Evolutionary conservation across 2,888 invertebrate species (phyloP).

Genomic region (Hydraecia micacea): DNA sequence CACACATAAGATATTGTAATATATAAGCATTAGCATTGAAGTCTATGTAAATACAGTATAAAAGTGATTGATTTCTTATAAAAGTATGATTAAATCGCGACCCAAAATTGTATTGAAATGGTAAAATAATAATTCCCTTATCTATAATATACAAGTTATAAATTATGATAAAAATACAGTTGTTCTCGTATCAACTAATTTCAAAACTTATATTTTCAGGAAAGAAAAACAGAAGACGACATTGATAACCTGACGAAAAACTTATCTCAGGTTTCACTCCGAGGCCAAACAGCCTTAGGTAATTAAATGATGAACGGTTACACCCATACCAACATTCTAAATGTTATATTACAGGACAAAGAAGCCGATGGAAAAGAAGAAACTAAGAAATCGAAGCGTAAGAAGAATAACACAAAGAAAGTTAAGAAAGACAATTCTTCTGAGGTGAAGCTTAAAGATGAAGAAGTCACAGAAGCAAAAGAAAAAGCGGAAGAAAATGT

Average conservation of each 20-base stretch:
- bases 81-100: background rate
- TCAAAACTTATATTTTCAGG: constrained; percentile 77
- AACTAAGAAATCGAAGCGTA: constrained; percentile 75
- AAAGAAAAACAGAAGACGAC: constrained; percentile 78
- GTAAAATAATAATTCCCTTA: background rate
- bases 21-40: background rate
- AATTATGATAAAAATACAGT: background rate
- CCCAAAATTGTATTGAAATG: background rate
- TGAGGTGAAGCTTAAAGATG: constrained; percentile 56
- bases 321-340: constrained; percentile 84
- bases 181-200: background rate
- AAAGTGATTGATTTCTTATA: background rate
- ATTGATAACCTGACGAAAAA: constrained; percentile 87
- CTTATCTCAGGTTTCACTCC: constrained; percentile 88
- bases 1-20: background rate
- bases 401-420: constrained; percentile 69
- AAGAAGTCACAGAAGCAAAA: constrained; percentile 35
- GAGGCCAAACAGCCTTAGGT: constrained; percentile 88
- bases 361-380: constrained; percentile 70
- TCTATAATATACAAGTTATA: background rate
- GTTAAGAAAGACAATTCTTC: constrained; percentile 56
- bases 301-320: constrained; percentile 83
- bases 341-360: constrained; percentile 88
- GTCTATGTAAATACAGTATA: background rate
- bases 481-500: constrained; percentile 27